Conservation (phyloP, 2,113 vertebrate genomes). For the Montifringilla adamsi region DNA sequence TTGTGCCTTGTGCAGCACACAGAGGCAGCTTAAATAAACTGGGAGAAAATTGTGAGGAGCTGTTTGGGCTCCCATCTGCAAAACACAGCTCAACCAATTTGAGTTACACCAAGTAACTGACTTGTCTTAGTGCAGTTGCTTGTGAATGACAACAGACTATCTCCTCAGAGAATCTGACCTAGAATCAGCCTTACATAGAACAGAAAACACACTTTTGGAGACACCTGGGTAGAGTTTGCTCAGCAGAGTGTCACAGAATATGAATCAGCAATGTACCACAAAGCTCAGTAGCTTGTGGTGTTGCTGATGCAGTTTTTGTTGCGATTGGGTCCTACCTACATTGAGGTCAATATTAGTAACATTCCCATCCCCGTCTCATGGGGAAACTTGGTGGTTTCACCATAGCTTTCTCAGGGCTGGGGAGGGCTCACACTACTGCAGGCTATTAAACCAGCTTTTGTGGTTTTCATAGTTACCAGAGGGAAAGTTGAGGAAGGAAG, state of each 20-base stretch:
- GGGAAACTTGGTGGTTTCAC: not conserved
- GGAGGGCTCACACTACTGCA: not conserved
- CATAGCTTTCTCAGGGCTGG: not conserved
- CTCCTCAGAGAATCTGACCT: not conserved
- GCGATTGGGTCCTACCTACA: too few relatives aligned
- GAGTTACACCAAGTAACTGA: not conserved
- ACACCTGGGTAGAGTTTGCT: not conserved
- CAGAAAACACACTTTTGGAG: not conserved
- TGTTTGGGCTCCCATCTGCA: not conserved
- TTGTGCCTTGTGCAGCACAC: not conserved
- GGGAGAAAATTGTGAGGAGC: not conserved
- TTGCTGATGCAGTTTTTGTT: not conserved
- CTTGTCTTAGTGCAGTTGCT: not conserved
- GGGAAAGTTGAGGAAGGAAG: not conserved
- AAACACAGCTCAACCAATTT: not conserved
- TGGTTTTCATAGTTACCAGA: not conserved
- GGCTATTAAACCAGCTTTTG: not conserved
- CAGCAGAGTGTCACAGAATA: not conserved
- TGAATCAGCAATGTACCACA: not conserved
- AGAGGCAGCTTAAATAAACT: not conserved
- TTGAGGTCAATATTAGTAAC: too few relatives aligned
- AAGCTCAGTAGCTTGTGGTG: not conserved
- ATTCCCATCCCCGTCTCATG: fast-evolving
- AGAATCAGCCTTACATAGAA: not conserved
- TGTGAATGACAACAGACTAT: not conserved